Conservation (phyloP, 1,140 invertebrate genomes). For the Limonius californicus region DNA sequence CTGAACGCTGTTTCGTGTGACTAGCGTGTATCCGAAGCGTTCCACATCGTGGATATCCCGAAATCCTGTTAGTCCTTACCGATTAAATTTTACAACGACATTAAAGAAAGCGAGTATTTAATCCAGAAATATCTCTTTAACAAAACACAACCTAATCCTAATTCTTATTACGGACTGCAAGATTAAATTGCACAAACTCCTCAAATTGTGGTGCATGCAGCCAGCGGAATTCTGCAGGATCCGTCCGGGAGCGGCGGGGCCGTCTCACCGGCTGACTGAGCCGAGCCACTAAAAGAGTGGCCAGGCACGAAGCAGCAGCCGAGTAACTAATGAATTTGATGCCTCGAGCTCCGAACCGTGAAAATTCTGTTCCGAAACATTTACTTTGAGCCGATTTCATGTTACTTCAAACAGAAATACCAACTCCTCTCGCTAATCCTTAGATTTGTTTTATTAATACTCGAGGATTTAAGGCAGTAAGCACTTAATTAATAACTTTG, state of each 20-base stretch:
- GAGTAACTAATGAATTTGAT: conserved; percentile 27
- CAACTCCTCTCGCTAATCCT: conserved; percentile 21
- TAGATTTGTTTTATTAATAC: conserved; percentile 19
- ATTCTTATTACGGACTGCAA: conserved; percentile 4
- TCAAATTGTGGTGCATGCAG: conserved; percentile 19
- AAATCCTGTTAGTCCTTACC: no score
- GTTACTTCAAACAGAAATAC: conserved; percentile 27
- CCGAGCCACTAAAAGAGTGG: not conserved
- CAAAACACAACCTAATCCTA: conserved; percentile 6
- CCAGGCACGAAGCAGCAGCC: not conserved
- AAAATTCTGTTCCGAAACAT: conserved; percentile 33
- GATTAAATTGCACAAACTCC: conserved; percentile 25
- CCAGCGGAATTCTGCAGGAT: not conserved
- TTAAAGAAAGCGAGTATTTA: not conserved
- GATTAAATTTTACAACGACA: not conserved
- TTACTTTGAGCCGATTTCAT: conserved; percentile 28
- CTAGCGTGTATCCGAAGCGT: no score
- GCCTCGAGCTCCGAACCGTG: conserved; percentile 25
- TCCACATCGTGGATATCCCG: no score
- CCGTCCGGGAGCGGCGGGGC: not conserved
- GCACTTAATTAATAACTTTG: conserved; percentile 15
- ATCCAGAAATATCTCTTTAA: conserved; percentile 1
- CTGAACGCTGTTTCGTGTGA: no score
- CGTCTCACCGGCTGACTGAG: not conserved
- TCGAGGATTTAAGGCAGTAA: conserved; percentile 11